phyloP scores from a whole-genome alignment of 2,797 vertebrate species.

The Pyrocephalus nanus region DNA sequence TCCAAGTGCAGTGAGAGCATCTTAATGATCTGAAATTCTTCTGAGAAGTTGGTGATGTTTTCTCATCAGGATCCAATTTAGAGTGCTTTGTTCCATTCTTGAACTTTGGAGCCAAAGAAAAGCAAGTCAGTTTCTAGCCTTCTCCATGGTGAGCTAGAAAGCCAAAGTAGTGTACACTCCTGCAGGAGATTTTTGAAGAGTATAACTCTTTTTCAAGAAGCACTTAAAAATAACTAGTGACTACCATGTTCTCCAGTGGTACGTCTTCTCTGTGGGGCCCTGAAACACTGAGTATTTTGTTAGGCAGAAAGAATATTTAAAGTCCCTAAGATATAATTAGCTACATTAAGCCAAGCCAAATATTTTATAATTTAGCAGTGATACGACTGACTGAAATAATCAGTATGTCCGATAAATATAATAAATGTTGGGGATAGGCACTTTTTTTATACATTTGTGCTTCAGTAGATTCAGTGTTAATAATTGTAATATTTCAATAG shows the following conservation, averaged over 20 bases:
- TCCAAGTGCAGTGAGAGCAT: constrained; percentile 80
- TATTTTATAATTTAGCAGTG: constrained; percentile 61
- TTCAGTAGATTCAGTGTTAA: constrained; percentile 68
- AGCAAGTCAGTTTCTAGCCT: constrained; percentile 78
- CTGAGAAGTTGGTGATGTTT: constrained; percentile 88
- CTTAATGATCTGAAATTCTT: constrained; percentile 90
- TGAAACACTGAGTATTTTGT: constrained; percentile 20
- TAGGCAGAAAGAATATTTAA: constrained; percentile 50
- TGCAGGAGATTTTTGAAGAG: constrained; percentile 71
- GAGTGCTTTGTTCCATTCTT: constrained; percentile 89
- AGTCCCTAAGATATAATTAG: constrained; percentile 62
- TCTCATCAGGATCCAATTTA: constrained; percentile 95
- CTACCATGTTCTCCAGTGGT: constrained; percentile 49
- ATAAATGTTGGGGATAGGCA: constrained; percentile 57
- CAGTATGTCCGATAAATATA: constrained; percentile 29
- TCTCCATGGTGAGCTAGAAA: constrained; percentile 73
- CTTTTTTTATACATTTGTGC: constrained; percentile 67
- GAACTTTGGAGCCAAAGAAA: constrained; percentile 83
- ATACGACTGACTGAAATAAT: constrained; percentile 56
- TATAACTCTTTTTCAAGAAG: constrained; percentile 64
- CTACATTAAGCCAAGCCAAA: constrained; percentile 57
- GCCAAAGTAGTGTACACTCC: constrained; percentile 72
- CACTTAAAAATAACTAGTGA: constrained; percentile 73
- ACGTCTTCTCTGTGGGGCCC: neutral
- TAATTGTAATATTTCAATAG: constrained; percentile 77